phyloP scores from a whole-genome alignment of 2,888 invertebrate species.

The Alcis repandata region DNA sequence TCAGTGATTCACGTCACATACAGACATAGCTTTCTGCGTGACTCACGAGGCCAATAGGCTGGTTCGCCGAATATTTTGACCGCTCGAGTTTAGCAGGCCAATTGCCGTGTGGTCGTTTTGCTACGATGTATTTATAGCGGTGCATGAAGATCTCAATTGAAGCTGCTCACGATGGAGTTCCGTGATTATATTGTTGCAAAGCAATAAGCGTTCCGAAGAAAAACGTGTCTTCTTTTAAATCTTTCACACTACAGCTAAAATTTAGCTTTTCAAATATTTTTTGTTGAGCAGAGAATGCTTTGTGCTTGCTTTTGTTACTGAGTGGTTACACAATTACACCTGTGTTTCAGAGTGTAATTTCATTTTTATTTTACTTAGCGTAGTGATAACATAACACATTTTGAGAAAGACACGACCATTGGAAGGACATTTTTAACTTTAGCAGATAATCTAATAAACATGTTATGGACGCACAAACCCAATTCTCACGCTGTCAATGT shows the following conservation, averaged over 20 bases:
- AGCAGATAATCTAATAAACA: not conserved
- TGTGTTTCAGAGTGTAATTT: too few species aligned
- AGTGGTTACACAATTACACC: too few species aligned
- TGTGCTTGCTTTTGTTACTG: too few species aligned
- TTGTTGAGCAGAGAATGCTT: too few species aligned
- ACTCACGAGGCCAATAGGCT: constrained; percentile 52
- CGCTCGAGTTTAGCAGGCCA: constrained; percentile 26
- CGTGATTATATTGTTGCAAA: constrained; percentile 13
- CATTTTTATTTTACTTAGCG: too few species aligned
- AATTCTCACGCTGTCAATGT: constrained; percentile 46
- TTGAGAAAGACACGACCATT: too few species aligned
- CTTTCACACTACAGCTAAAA: too few species aligned
- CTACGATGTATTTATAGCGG: constrained; percentile 28
- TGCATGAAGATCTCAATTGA: constrained; percentile 12
- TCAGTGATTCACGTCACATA: constrained; percentile 56
- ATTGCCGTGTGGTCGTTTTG: constrained; percentile 19
- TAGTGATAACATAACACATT: too few species aligned
- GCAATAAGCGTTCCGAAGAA: not conserved
- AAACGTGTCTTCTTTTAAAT: too few species aligned
- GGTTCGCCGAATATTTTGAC: constrained; percentile 51
- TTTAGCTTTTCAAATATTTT: too few species aligned
- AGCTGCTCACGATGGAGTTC: constrained; percentile 5
- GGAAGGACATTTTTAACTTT: not conserved
- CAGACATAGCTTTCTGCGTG: constrained; percentile 54
- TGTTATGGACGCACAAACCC: not conserved